Base-by-base conservation (phyloP, 2,888 invertebrate genomes). In the Agriotes lineatus region DNA sequence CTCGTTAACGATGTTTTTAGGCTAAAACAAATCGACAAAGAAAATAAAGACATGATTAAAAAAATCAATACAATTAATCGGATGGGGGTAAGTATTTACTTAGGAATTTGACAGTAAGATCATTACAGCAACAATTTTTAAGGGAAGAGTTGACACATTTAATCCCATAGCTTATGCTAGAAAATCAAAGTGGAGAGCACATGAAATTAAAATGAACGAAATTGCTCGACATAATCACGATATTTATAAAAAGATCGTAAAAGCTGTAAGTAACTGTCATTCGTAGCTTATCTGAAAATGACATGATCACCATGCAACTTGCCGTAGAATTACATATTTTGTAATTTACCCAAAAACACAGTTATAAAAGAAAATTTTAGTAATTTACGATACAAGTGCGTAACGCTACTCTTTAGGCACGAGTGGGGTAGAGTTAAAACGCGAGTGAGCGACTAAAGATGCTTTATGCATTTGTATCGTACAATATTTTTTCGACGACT, bases 1-100 rank as follows among this genome's bases (percentile, higher is more conserved):
- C 73, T 87, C 6, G 42, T 65, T 4, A 69, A 72, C 0, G 85
- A 85, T 66, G 79, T 80, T 1, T 78, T 82, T n/a, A 81, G 87
- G 48, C 78, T 89, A 16, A 69, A 68, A 54, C 44, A 78, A 45
- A 82, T 86, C 59, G 88, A 89, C 76, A 84, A 79, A 75, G 85
- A 88, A 45, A 91, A 91, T 78, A 88, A 89, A 75, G 84, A 87
- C 10, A 77, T 91, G 6, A 76, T 90, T 6, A 87, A 87, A 76
- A 85, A 83, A 63, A 88, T 91, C 66, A 90, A 90, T 74, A 73
- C 82, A 16, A 88, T 90, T 72, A 87, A 88, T 76, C 85, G 89
- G 74, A 86, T 86, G 25, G 88, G 87, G 75, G 90, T 90, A 76
- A 80, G 59, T 62, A n/a, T n/a, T n/a, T n/a, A n/a, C n/a, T n/a